Conservation (phyloP, 92 coral and sea anemone genomes). For the Porites cylindrica region DNA sequence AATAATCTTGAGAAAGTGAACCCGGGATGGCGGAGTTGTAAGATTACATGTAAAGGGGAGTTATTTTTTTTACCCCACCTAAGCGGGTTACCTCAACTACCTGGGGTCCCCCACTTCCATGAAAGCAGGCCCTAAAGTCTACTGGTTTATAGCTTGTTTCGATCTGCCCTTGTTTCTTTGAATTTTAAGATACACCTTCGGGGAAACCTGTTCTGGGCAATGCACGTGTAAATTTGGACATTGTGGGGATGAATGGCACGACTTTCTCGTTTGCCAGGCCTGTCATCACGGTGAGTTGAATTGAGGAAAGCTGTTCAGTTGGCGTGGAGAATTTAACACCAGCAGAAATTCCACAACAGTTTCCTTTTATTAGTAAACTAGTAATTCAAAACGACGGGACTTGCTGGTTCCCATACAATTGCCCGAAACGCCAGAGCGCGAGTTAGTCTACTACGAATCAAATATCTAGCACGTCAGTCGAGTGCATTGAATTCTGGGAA, state of each 20-base stretch:
- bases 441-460: neutral
- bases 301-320: neutral
- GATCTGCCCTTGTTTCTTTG: neutral
- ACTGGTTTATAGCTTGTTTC: neutral
- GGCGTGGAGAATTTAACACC: too few relatives aligned
- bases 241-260: conserved; percentile 59
- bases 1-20: too few relatives aligned
- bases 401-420: neutral
- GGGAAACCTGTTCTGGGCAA: conserved; percentile 78
- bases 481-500: neutral
- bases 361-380: neutral
- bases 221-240: conserved; percentile 43
- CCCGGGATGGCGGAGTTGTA: too few relatives aligned
- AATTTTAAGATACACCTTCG: conserved; percentile 76
- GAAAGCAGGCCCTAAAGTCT: neutral
- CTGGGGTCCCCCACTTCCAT: too few relatives aligned
- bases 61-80: too few relatives aligned
- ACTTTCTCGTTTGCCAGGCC: conserved; percentile 30
- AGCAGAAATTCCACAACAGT: too few relatives aligned
- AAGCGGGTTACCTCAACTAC: too few relatives aligned
- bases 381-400: neutral
- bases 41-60: too few relatives aligned
- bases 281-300: conserved; percentile 53
- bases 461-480: neutral
- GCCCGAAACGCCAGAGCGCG: neutral